Evolutionary conservation across 2,113 vertebrate genomes (phyloP).

Genomic region (Nicator chloris): DNA sequence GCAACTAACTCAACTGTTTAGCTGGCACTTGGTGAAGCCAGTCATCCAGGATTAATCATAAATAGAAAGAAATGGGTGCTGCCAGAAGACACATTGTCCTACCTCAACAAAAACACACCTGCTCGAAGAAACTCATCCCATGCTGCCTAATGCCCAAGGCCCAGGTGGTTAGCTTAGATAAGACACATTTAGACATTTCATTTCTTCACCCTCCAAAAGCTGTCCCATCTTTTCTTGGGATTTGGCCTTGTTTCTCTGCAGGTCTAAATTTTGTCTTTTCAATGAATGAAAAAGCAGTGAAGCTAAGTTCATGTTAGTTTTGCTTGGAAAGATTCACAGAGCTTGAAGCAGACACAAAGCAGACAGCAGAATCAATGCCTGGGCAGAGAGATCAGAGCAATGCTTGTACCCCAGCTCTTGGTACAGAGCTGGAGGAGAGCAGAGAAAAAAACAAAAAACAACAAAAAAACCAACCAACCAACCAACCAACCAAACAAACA

Average conservation of each 20-base stretch:
- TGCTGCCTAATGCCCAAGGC: neutral
- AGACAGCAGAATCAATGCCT: rapidly evolving
- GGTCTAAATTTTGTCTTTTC: neutral
- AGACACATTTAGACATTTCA: neutral
- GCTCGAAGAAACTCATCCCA: neutral
- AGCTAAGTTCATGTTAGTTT: neutral
- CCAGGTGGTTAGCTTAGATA: neutral
- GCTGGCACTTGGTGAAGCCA: neutral
- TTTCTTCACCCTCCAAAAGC: neutral
- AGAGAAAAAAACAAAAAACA: neutral
- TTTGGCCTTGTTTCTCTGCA: neutral
- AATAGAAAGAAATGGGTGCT: neutral
- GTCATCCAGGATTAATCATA: neutral
- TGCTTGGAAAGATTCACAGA: neutral
- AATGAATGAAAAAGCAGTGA: neutral
- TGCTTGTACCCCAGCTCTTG: neutral
- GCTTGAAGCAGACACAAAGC: neutral
- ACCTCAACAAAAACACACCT: neutral
- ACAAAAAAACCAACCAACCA: no score
- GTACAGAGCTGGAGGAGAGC: neutral
- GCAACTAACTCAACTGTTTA: neutral
- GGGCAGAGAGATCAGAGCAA: neutral
- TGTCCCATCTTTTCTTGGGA: neutral
- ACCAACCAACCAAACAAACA: no score
- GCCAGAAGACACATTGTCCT: neutral